Conservation (phyloP, 2,888 invertebrate genomes). For the Amiota communis region DNA sequence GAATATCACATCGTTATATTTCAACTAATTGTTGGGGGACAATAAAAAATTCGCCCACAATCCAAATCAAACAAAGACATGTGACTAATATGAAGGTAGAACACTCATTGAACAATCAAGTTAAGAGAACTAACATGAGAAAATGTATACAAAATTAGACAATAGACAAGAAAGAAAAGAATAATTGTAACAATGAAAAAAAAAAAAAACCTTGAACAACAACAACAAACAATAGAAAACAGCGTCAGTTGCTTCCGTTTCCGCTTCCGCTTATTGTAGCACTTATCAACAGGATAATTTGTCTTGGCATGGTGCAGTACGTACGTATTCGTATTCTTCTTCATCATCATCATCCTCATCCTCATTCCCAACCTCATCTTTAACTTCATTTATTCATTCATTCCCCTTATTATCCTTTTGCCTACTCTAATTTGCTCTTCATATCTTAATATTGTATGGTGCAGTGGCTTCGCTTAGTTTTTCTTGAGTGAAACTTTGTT, state of each 20-base stretch:
- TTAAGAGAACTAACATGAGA: too few species aligned
- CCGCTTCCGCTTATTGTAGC: slow-evolving; percentile 57
- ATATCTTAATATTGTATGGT: neutral
- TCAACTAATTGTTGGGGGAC: too few species aligned
- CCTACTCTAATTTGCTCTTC: too few species aligned
- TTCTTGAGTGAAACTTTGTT: neutral
- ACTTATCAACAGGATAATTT: slow-evolving; percentile 65
- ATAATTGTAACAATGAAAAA: slow-evolving; percentile 13
- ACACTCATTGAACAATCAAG: too few species aligned
- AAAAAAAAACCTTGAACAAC: slow-evolving; percentile 20
- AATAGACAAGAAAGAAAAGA: slow-evolving; percentile 2
- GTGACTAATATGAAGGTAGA: too few species aligned
- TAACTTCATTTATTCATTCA: neutral
- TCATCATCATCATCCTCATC: neutral
- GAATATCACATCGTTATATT: too few species aligned
- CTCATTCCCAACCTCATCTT: neutral
- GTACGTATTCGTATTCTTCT: slow-evolving; percentile 32
- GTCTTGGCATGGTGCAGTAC: slow-evolving; percentile 57
- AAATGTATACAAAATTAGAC: neutral
- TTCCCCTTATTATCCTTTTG: too few species aligned
- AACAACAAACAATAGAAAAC: neutral
- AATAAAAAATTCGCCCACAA: too few species aligned
- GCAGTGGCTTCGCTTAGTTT: slow-evolving; percentile 12
- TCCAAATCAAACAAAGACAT: too few species aligned
- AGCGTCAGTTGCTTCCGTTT: slow-evolving; percentile 37